Percentiles rank a stretch among this genome's conserved stretches.
These are phyloP conservation scores for Pandemis cinnamomeana DNA, from an alignment of 2,888 invertebrate species.

Conservation along the genomic window DNA sequence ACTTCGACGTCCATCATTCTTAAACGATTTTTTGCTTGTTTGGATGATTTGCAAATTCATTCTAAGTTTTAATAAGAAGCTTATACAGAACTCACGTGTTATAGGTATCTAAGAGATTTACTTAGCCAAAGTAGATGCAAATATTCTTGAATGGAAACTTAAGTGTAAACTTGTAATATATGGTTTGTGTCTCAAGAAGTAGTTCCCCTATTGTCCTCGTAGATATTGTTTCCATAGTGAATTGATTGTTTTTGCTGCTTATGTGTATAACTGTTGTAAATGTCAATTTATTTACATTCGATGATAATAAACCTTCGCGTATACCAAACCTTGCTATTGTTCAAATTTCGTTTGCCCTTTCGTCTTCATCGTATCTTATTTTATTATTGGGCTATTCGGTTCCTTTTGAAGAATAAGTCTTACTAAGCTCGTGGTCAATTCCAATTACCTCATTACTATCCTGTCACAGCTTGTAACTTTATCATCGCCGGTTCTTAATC, in stretches of 20 bases:
- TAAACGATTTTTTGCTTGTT: background rate
- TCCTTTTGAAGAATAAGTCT: background rate
- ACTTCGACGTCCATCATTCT: conserved; percentile 5
- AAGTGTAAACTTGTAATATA: no score
- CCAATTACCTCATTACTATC: background rate
- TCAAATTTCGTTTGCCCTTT: background rate
- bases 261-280: no score
- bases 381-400: background rate
- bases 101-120: background rate
- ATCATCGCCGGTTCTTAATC: background rate
- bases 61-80: background rate
- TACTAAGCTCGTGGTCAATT: background rate
- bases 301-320: background rate
- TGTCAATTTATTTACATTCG: background rate
- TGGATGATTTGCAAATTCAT: conserved; percentile 10
- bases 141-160: background rate
- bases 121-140: background rate
- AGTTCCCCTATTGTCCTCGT: background rate
- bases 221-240: background rate
- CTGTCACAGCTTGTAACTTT: background rate
- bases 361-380: background rate
- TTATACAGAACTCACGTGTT: background rate
- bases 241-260: background rate
- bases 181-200: background rate
- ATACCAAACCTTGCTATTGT: background rate